phyloP scores from a whole-genome alignment of 2,113 vertebrate genomes.

The Phaetusa simplex region DNA sequence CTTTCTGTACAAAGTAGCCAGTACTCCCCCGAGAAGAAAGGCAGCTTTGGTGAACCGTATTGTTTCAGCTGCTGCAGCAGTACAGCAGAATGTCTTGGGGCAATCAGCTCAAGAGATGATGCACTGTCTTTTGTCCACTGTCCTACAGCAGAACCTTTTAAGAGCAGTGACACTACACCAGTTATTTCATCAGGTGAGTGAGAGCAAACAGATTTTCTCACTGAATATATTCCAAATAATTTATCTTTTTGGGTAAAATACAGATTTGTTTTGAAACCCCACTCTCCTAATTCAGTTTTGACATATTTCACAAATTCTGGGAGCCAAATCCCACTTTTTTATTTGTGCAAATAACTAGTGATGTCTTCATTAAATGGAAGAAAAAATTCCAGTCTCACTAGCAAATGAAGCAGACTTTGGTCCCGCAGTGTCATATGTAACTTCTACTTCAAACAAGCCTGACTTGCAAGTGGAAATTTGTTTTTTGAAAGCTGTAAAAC shows the following conservation, averaged over 20 bases:
- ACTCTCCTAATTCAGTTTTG: neutral
- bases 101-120: neutral
- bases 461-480: constrained; percentile 13
- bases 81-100: neutral
- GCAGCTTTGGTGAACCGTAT: constrained; percentile 42
- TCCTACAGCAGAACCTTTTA: neutral
- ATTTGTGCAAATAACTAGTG: neutral
- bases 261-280: neutral
- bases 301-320: neutral
- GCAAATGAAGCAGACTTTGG: neutral
- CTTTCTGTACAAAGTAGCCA: neutral
- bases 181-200: neutral
- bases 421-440: neutral
- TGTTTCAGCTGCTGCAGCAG: constrained; percentile 19
- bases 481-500: constrained; percentile 23
- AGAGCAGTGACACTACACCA: neutral
- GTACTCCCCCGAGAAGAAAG: constrained; percentile 19
- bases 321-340: neutral
- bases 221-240: neutral
- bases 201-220: neutral
- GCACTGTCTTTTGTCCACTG: neutral
- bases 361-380: neutral
- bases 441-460: neutral
- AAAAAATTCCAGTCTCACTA: neutral
- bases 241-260: neutral